Evolutionary conservation across 2,113 vertebrate species (phyloP).

Genomic region (Oriolus oriolus): DNA sequence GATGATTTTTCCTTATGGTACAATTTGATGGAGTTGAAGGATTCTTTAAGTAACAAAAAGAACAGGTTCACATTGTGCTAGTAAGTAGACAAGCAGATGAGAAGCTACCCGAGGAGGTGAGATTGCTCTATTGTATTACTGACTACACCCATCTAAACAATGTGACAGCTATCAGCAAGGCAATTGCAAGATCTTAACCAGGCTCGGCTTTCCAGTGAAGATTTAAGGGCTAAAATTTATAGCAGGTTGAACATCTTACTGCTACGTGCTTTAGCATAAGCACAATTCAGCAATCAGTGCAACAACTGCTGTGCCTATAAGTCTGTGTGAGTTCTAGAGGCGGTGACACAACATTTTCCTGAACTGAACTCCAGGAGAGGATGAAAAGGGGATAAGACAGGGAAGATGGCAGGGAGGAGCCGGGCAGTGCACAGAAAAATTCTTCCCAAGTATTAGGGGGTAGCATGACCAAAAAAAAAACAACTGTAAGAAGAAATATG

Average conservation of each 20-base stretch:
- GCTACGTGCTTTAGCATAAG: neutral
- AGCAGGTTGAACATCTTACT: neutral
- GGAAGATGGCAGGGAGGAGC: fast-evolving
- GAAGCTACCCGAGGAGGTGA: neutral
- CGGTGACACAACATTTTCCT: neutral
- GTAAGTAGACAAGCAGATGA: neutral
- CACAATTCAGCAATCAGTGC: neutral
- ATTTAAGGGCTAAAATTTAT: neutral
- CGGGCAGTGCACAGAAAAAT: neutral
- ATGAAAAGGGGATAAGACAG: neutral
- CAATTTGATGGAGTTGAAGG: neutral
- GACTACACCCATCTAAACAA: neutral
- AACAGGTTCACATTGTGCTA: neutral
- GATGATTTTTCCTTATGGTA: neutral
- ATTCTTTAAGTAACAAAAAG: neutral
- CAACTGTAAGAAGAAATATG: neutral
- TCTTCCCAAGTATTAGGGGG: neutral
- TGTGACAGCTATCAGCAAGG: neutral
- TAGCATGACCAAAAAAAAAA: neutral
- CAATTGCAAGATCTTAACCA: neutral
- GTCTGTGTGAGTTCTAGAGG: neutral
- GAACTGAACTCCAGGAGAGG: neutral
- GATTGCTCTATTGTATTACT: neutral
- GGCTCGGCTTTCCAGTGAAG: neutral
- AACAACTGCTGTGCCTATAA: neutral